A percentile compares a stretch with the other conserved stretches of the same genome.
These are phyloP conservation scores for Penaeus chinensis DNA, from an alignment of 1,140 invertebrate species.

Conservation along the genomic window DNA sequence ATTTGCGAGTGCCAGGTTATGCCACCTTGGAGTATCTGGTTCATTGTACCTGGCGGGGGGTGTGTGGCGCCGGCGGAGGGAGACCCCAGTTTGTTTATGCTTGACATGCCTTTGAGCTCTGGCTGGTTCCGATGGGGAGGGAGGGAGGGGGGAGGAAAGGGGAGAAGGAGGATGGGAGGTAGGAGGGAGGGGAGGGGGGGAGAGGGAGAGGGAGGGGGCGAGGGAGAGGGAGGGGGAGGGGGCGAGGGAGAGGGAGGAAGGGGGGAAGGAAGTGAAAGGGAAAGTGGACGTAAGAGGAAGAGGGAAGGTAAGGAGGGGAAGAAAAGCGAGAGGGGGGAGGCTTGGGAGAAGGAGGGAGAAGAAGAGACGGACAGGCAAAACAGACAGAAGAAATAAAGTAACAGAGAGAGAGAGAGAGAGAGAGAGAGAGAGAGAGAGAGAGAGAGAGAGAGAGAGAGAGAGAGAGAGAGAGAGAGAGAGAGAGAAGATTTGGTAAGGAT, in stretches of 20 bases:
- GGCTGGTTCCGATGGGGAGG: background rate
- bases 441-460: background rate
- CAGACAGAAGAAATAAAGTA: background rate
- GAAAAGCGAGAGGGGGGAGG: conserved; percentile 11
- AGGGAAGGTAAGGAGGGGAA: background rate
- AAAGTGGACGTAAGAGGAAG: background rate
- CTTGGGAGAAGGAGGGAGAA: background rate
- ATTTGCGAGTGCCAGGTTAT: too few relatives aligned
- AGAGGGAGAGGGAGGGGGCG: too few relatives aligned
- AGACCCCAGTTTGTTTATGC: too few relatives aligned
- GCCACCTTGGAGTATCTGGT: too few relatives aligned
- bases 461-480: too few relatives aligned
- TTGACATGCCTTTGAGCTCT: too few relatives aligned
- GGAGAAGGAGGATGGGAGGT: background rate
- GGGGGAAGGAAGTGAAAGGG: background rate
- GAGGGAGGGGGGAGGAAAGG: background rate
- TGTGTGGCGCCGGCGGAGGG: too few relatives aligned
- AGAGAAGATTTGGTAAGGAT: too few relatives aligned
- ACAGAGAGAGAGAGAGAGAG: background rate
- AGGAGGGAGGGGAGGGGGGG: background rate
- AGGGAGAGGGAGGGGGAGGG: background rate
- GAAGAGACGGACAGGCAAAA: background rate
- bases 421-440: conserved; percentile 11
- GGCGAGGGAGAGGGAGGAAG: background rate
- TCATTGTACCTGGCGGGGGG: too few relatives aligned